A percentile compares a stretch with the other conserved stretches of the same genome.
Evolutionary conservation across 1,140 invertebrate species (phyloP).

Genomic region (Pissodes strobi): DNA sequence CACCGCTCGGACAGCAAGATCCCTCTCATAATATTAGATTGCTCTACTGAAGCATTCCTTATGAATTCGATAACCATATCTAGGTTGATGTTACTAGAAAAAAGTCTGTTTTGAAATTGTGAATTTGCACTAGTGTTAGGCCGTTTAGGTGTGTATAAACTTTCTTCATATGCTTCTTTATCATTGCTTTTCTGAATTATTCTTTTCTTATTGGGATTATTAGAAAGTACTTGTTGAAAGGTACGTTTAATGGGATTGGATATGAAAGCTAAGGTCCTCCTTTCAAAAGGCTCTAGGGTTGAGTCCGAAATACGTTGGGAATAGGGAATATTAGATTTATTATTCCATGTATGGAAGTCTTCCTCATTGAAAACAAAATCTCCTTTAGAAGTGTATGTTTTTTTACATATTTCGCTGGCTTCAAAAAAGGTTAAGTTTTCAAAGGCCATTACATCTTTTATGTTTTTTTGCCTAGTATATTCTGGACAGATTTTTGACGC

Average conservation of each 20-base stretch:
- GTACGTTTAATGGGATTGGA: neutral
- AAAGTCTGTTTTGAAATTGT: no score
- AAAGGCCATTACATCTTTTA: constrained; percentile 10
- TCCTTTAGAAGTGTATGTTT: neutral
- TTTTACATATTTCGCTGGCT: neutral
- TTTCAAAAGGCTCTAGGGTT: neutral
- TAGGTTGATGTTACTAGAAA: no score
- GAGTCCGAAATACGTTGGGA: neutral
- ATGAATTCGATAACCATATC: no score
- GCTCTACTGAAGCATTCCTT: no score
- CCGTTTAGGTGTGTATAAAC: neutral
- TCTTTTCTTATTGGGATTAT: constrained; percentile 2
- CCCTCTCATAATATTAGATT: no score
- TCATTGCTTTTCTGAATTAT: neutral
- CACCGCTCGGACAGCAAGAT: no score
- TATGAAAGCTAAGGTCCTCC: neutral
- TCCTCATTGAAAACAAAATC: neutral
- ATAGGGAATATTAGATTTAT: neutral
- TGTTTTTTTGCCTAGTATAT: constrained; percentile 15
- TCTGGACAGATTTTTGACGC: constrained; percentile 1
- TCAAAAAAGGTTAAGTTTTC: constrained; percentile 21
- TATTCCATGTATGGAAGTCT: constrained; percentile 1
- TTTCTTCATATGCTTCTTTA: constrained; percentile 1
- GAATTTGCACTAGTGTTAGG: neutral
- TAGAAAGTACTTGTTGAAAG: neutral